A percentile compares a stretch with the other conserved stretches of the same genome.
These are phyloP conservation scores for Ceratothoa steindachneri DNA, from an alignment of 2,888 invertebrate genomes.

Conservation along the genomic window DNA sequence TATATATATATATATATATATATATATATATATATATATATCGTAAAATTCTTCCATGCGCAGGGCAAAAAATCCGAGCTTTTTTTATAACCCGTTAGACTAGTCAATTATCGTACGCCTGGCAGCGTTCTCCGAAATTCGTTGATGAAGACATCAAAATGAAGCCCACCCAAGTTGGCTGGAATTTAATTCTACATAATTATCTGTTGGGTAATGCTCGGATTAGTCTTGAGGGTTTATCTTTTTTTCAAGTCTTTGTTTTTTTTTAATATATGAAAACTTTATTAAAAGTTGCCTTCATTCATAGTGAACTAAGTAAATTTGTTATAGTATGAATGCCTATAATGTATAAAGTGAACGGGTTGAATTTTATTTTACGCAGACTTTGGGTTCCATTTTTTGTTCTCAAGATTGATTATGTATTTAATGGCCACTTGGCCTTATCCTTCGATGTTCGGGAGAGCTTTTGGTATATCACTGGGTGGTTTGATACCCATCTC, in stretches of 20 bases:
- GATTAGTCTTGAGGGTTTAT: constrained; percentile 34
- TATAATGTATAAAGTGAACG: no score
- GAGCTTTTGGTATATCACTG: no score
- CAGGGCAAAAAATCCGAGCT: not conserved
- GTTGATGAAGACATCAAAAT: constrained; percentile 28
- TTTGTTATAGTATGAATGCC: no score
- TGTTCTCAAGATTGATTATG: no score
- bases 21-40: constrained; percentile 30
- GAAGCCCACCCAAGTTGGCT: constrained; percentile 27
- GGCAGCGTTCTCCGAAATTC: constrained; percentile 15
- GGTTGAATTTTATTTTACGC: no score
- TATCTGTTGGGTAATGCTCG: constrained; percentile 38
- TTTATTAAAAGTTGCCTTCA: no score
- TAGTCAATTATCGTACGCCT: constrained; percentile 23
- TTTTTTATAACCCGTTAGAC: not conserved
- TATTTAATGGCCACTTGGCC: no score
- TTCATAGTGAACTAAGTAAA: no score
- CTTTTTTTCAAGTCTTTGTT: not conserved
- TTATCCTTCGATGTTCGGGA: no score
- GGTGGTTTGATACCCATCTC: no score
- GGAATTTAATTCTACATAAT: constrained; percentile 39
- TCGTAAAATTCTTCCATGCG: constrained; percentile 13
- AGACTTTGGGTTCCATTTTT: no score
- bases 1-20: constrained; percentile 26
- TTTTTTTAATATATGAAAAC: no score